Conservation (phyloP, 1,140 invertebrate genomes). For the Schlechtendalia chinensis region DNA sequence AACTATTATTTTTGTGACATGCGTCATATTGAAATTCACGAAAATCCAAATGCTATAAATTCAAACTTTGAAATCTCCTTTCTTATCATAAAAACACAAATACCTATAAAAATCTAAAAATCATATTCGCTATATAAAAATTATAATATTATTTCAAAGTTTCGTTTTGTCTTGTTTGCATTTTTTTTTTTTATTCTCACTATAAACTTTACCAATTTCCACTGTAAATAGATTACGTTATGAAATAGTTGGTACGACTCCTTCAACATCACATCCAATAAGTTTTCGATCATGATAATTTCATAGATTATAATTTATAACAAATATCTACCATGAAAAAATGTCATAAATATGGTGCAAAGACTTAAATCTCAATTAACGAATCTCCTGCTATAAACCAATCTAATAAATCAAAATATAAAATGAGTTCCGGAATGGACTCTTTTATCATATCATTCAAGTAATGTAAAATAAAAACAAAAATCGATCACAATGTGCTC, state of each 20-base stretch:
- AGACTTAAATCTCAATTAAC: no score
- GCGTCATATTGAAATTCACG: neutral
- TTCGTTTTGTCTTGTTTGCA: neutral
- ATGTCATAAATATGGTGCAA: no score
- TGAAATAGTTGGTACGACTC: neutral
- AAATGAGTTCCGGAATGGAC: no score
- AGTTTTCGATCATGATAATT: no score
- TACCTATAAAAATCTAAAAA: neutral
- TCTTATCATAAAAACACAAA: neutral
- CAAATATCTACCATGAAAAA: no score
- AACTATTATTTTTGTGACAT: neutral
- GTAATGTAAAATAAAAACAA: no score
- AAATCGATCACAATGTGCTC: no score
- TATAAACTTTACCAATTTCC: neutral
- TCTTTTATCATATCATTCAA: no score
- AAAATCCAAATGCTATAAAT: neutral
- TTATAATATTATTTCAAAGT: neutral
- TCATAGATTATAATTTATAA: no score
- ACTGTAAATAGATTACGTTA: neutral
- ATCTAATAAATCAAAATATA: no score
- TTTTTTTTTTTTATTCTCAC: neutral
- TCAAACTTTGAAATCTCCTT: neutral
- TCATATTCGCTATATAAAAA: neutral
- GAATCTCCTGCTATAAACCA: no score
- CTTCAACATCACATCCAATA: no score